Evolutionary conservation across 2,797 vertebrate species (phyloP).

Genomic region (Acanthurus leucopareius): DNA sequence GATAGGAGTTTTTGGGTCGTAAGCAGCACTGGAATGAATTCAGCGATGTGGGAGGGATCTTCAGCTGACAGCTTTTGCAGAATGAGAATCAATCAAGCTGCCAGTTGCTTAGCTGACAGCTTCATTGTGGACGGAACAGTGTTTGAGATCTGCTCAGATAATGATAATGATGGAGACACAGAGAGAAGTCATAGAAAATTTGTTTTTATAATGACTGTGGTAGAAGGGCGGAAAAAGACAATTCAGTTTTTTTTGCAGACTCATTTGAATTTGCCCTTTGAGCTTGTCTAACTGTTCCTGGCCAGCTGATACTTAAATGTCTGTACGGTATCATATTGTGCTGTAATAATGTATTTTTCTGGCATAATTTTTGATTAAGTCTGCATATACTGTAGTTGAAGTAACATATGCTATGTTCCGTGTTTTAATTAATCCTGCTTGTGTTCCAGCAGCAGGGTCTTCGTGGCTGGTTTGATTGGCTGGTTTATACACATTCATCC

Average conservation of each 20-base stretch:
- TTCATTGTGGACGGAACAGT: constrained; percentile 52
- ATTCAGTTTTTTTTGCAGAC: constrained; percentile 12
- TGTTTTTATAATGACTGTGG: constrained; percentile 22
- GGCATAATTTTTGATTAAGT: background rate
- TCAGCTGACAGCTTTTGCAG: constrained; percentile 37
- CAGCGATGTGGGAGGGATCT: constrained; percentile 32
- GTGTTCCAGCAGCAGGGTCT: no score
- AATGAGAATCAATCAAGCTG: constrained; percentile 57
- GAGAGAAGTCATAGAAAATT: constrained; percentile 43
- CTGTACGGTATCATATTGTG: background rate
- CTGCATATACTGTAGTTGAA: background rate
- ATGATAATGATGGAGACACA: constrained; percentile 48
- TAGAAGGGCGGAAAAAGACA: background rate
- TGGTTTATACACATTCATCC: background rate
- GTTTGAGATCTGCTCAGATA: constrained; percentile 53
- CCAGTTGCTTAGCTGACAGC: constrained; percentile 62
- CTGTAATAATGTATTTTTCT: background rate
- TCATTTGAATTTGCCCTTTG: background rate
- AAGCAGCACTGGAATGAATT: constrained; percentile 15
- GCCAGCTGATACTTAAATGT: background rate
- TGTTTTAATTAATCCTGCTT: no score
- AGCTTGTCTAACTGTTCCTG: background rate
- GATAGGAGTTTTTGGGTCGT: constrained; percentile 12
- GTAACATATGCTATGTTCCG: background rate
- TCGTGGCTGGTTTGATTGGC: no score